These are phyloP conservation scores for Ascaphus truei DNA, from an alignment of 2,113 vertebrate species.

Conservation along the genomic window DNA sequence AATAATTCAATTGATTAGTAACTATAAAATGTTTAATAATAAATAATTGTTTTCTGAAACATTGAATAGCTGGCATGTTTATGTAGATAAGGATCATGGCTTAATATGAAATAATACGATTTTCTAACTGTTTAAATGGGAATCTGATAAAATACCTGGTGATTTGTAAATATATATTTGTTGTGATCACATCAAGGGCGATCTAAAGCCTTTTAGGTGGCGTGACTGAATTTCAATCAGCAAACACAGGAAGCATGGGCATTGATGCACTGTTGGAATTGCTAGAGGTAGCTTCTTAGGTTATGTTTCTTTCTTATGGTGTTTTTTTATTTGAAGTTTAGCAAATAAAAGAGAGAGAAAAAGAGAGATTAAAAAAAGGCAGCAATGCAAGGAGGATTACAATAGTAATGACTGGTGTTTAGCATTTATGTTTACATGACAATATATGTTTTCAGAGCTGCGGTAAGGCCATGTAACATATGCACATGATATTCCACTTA, in stretches of 20 bases:
- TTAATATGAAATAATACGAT: slow-evolving; percentile 6
- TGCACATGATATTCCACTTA: too few species aligned
- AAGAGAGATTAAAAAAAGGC: background rate
- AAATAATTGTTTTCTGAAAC: slow-evolving; percentile 35
- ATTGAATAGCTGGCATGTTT: slow-evolving; percentile 29
- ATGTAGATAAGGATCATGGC: slow-evolving; percentile 5
- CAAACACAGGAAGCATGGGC: background rate
- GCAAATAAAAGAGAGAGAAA: background rate
- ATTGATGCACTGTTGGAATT: background rate
- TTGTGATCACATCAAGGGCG: background rate
- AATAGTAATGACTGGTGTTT: too few species aligned
- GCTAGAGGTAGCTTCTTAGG: background rate
- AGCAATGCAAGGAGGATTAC: background rate
- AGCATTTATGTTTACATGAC: too few species aligned
- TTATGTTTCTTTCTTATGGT: background rate
- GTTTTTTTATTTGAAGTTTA: background rate
- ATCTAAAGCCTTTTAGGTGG: background rate
- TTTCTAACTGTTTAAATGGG: too few species aligned
- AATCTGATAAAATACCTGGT: too few species aligned
- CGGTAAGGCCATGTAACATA: too few species aligned
- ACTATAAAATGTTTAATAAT: slow-evolving; percentile 43
- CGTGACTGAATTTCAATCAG: background rate
- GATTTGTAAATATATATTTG: background rate
- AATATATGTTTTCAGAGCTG: too few species aligned
- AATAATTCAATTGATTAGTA: slow-evolving; percentile 45